Conservation (phyloP, 1,140 invertebrate species). For the Polypedilum vanderplanki region DNA sequence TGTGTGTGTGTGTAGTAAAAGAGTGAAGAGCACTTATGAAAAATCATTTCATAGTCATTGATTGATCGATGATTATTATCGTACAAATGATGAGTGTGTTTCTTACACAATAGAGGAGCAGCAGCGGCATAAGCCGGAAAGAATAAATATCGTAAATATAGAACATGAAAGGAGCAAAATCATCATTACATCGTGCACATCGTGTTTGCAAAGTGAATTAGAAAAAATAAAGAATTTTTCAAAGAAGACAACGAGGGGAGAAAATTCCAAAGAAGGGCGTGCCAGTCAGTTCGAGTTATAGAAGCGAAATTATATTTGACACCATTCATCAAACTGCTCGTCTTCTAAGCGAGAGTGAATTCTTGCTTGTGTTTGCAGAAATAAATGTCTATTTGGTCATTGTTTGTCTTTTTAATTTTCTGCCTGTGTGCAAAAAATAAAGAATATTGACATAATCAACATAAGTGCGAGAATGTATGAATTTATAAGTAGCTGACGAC, state of each 20-base stretch:
- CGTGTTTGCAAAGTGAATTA: neutral
- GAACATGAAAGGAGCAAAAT: neutral
- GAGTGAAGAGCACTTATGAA: too few relatives aligned
- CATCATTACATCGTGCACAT: neutral
- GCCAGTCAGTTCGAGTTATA: neutral
- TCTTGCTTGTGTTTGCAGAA: constrained; percentile 10
- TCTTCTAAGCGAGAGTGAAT: neutral
- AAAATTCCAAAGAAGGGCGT: constrained; percentile 17
- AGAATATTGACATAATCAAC: constrained; percentile 7
- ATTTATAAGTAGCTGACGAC: constrained; percentile 4
- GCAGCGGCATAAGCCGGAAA: neutral
- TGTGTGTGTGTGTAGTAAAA: too few relatives aligned
- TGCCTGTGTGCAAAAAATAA: neutral
- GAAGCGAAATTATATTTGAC: neutral
- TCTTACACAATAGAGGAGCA: neutral
- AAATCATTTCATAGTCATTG: neutral
- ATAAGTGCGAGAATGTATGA: neutral
- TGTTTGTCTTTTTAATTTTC: neutral
- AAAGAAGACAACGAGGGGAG: neutral
- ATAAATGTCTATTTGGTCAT: neutral
- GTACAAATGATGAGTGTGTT: neutral
- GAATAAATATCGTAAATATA: neutral
- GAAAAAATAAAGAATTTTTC: neutral
- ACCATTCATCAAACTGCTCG: constrained; percentile 8
- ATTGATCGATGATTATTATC: neutral